Percentiles rank a stretch among this genome's conserved stretches.
Conservation (phyloP, 2,797 vertebrate genomes). For the Falco novaeseelandiae region DNA sequence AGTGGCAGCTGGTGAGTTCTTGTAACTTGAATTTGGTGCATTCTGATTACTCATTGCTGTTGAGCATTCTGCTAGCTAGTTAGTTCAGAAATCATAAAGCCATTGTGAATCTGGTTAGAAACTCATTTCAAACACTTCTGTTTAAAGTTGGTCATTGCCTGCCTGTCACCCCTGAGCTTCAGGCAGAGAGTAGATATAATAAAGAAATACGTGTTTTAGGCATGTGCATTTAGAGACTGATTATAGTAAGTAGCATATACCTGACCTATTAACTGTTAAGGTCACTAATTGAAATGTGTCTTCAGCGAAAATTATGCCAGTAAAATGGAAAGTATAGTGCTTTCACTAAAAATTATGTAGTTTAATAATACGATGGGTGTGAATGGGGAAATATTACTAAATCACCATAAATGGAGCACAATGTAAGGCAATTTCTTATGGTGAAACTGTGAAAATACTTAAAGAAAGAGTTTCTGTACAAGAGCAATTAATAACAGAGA, state of each 20-base stretch:
- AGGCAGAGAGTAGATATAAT: not conserved
- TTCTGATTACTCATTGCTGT: not conserved
- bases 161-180: not conserved
- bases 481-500: not conserved
- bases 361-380: not conserved
- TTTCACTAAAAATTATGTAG: not conserved
- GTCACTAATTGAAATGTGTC: not conserved
- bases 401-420: not conserved
- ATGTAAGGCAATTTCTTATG: not conserved
- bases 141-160: not conserved
- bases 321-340: not conserved
- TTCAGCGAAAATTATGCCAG: not conserved
- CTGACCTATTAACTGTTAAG: not conserved
- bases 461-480: not conserved
- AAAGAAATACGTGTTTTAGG: not conserved
- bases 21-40: not conserved
- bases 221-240: not conserved
- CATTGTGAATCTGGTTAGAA: not conserved
- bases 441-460: not conserved
- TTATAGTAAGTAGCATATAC: not conserved
- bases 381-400: not conserved
- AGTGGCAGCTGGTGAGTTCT: not conserved
- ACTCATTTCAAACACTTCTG: not conserved
- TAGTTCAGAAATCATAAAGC: not conserved
- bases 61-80: not conserved